Evolutionary conservation across 2,888 invertebrate genomes (phyloP), one percentile per base, ranked within the genome.

Genomic region (Chalcosyrphus nemorum): DNA sequence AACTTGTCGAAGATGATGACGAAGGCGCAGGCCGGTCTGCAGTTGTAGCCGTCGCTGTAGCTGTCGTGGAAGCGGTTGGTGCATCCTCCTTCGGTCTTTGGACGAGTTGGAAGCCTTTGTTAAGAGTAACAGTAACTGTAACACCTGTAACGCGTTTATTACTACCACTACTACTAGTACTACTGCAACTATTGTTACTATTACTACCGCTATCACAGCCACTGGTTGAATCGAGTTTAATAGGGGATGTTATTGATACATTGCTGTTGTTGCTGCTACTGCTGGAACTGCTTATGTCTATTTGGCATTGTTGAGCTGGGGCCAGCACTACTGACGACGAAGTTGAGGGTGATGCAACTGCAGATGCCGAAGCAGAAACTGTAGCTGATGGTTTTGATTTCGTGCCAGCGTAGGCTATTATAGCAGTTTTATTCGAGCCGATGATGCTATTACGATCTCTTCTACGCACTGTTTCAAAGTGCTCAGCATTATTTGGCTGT

Each of bases 21-120:
- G 90, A 90, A 11, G 89, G 89, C 65, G 90, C 88, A 9, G 90
- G 88, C 0, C 88, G 88, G 5, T 89, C 90, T 86, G 89, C 89
- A 81, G 89, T 78, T 35, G 74, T 87, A 86, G 45, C 61, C 70
- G 45, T 57, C 70, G 21, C 13, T 45, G 86, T 24, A 63, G 84
- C 17, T 63, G 80, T 43, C 68, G 47, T 38, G 70, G 54, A 13
- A 0, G 47, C 29, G 4, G 54, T 43, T 15, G 68, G 19, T 2
- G 21, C 4, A 45, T 75, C 27, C 7, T 21, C 24, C 4, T 63
- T 21, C 2, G 50, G 27, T 19, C 59, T 57, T 15, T 63, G 63
- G 13, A 41, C 43, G 9, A 56, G 32, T 41, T 61, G 50, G 27
- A 75, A n/a, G 19, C 7, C 24, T 57, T 57, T 71, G 7, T 17